Evolutionary conservation across 2,888 invertebrate genomes (phyloP).

Genomic region (Synanthedon andrenaeformis): DNA sequence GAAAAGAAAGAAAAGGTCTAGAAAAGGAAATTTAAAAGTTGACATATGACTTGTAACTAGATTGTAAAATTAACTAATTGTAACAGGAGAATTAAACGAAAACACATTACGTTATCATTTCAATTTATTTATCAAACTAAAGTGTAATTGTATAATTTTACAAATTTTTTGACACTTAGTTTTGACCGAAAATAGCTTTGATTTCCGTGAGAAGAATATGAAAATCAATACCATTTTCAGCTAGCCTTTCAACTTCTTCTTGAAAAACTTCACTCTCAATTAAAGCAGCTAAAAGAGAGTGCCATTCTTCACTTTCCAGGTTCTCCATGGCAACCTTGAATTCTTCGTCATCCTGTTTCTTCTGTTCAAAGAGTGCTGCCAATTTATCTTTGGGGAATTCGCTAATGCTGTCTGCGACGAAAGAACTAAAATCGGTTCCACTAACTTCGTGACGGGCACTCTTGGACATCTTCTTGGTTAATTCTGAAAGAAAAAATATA

Average conservation of each 20-base stretch:
- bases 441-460: slow-evolving; percentile 19
- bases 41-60: too few relatives aligned
- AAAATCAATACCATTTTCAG: slow-evolving; percentile 35
- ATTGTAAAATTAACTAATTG: too few relatives aligned
- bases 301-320: slow-evolving; percentile 40
- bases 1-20: too few relatives aligned
- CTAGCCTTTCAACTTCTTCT: slow-evolving; percentile 27
- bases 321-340: slow-evolving; percentile 41
- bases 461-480: slow-evolving; percentile 1
- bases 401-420: slow-evolving; percentile 27
- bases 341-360: slow-evolving; percentile 34
- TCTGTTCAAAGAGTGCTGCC: slow-evolving; percentile 37
- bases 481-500: not conserved
- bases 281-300: slow-evolving; percentile 25
- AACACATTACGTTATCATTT: too few relatives aligned
- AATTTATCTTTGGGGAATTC: slow-evolving; percentile 37
- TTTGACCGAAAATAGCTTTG: slow-evolving; percentile 40
- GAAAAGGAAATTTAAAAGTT: too few relatives aligned
- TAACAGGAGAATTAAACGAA: too few relatives aligned
- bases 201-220: slow-evolving; percentile 23
- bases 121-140: too few relatives aligned
- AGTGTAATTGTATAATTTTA: too few relatives aligned
- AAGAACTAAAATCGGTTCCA: slow-evolving; percentile 30
- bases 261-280: slow-evolving; percentile 36
- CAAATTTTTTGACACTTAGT: slow-evolving; percentile 9